Percentiles rank a stretch among this genome's conserved stretches.
Evolutionary conservation across 1,140 invertebrate species (phyloP).

Genomic region (Meloidogyne hapla): DNA sequence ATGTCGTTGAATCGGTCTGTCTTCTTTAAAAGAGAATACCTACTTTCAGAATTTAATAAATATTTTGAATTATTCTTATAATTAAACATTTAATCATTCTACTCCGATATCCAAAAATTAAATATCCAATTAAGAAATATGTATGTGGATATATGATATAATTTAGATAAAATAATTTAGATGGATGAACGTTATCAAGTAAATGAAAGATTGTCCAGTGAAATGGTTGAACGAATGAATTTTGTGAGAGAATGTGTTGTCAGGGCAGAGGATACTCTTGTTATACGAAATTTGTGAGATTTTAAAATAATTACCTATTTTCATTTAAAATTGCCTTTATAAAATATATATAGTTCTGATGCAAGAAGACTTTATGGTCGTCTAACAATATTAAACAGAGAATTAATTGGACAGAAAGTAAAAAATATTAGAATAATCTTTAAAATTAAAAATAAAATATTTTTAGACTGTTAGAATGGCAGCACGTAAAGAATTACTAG

Average conservation of each 20-base stretch:
- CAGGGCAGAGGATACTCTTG: constrained; percentile 46
- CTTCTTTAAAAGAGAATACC: background rate
- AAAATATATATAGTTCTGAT: constrained; percentile 27
- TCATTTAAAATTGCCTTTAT: background rate
- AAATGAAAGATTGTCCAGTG: constrained; percentile 42
- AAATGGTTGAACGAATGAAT: constrained; percentile 49
- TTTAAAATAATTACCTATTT: background rate
- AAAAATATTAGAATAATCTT: background rate
- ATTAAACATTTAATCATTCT: no score
- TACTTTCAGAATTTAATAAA: no score
- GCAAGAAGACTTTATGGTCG: constrained; percentile 46
- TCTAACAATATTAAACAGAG: constrained; percentile 45
- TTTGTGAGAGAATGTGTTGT: constrained; percentile 49
- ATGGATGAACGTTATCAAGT: constrained; percentile 50
- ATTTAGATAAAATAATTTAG: constrained; percentile 32
- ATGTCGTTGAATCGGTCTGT: constrained; percentile 24
- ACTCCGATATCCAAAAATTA: no score
- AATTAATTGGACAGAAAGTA: constrained; percentile 39
- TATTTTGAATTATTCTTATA: no score
- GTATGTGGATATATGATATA: no score
- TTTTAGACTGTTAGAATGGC: constrained; percentile 32
- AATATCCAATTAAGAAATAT: no score
- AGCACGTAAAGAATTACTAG: constrained; percentile 33
- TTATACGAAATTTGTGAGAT: constrained; percentile 34
- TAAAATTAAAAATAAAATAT: background rate